Conservation (phyloP, 2,797 vertebrate species). For the Enteromius unitaeniatus region DNA sequence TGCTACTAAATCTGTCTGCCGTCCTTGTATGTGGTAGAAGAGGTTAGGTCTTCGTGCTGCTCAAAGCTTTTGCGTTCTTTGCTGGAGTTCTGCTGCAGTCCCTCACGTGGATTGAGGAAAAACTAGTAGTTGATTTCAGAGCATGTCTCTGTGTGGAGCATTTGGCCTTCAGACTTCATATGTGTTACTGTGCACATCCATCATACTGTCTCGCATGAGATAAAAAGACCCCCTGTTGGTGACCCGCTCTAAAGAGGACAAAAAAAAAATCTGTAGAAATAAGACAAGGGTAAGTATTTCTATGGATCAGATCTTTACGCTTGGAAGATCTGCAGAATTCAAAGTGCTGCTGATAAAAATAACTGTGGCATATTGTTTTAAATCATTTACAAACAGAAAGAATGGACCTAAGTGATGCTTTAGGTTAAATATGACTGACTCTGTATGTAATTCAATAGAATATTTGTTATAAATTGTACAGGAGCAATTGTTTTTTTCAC, state of each 20-base stretch:
- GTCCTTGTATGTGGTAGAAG: neutral
- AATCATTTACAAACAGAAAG: neutral
- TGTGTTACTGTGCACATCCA: conserved; percentile 14
- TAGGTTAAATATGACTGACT: neutral
- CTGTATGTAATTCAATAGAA: neutral
- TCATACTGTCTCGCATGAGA: conserved; percentile 3
- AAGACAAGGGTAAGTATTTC: neutral
- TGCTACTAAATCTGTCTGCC: conserved; percentile 14
- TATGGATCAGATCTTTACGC: neutral
- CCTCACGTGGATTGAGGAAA: conserved; percentile 27
- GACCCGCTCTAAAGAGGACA: neutral
- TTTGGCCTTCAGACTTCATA: conserved; percentile 21
- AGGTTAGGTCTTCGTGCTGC: conserved; percentile 23
- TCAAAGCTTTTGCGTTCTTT: conserved; percentile 26
- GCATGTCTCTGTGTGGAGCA: conserved; percentile 15
- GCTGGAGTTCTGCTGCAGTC: conserved; percentile 44
- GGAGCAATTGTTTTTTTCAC: neutral
- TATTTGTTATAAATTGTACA: neutral
- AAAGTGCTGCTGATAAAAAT: neutral
- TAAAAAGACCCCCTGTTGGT: conserved; percentile 11
- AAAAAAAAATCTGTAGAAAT: neutral
- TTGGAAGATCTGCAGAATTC: neutral
- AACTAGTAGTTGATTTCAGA: conserved; percentile 35
- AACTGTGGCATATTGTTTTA: neutral
- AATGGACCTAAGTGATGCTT: neutral